phyloP scores from a whole-genome alignment of 2,888 invertebrate genomes.

The Dioctria rufipes region DNA sequence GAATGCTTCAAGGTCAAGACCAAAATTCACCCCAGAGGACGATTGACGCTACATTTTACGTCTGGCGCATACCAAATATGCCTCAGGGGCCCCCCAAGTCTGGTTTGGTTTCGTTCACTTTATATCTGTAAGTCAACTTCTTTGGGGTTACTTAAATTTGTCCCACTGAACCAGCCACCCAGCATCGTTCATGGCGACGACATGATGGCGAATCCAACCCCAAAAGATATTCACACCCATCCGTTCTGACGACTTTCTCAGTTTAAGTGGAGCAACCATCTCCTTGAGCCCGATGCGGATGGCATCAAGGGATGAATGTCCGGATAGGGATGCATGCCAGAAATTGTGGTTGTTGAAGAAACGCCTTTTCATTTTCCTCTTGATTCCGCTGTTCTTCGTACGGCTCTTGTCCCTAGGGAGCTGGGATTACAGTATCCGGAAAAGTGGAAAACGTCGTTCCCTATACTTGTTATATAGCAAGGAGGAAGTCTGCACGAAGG shows the following conservation, averaged over 20 bases:
- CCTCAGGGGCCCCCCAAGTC: not conserved
- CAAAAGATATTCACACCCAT: constrained; percentile 30
- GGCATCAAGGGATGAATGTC: constrained; percentile 20
- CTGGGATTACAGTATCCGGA: constrained; percentile 17
- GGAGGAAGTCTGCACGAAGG: constrained; percentile 19
- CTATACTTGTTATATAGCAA: not conserved
- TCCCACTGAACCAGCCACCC: constrained; percentile 31
- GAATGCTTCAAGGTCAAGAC: constrained; percentile 55
- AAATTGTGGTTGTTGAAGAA: constrained; percentile 45
- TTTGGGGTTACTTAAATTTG: constrained; percentile 41
- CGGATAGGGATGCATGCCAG: constrained; percentile 48
- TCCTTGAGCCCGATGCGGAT: constrained; percentile 6
- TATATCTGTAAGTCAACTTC: constrained; percentile 10
- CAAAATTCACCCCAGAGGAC: constrained; percentile 50
- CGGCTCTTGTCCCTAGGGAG: constrained; percentile 26
- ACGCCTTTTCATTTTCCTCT: constrained; percentile 33
- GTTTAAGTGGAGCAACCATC: constrained; percentile 35
- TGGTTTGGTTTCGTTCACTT: constrained; percentile 16
- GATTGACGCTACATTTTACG: constrained; percentile 50
- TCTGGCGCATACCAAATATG: constrained; percentile 54
- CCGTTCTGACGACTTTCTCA: constrained; percentile 36
- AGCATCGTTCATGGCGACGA: constrained; percentile 5
- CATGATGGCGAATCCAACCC: constrained; percentile 32
- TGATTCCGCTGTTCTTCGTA: constrained; percentile 19
- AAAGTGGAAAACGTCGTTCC: constrained; percentile 17